phyloP scores from a whole-genome alignment of 2,888 invertebrate genomes.

The Trissolcus japonicus region DNA sequence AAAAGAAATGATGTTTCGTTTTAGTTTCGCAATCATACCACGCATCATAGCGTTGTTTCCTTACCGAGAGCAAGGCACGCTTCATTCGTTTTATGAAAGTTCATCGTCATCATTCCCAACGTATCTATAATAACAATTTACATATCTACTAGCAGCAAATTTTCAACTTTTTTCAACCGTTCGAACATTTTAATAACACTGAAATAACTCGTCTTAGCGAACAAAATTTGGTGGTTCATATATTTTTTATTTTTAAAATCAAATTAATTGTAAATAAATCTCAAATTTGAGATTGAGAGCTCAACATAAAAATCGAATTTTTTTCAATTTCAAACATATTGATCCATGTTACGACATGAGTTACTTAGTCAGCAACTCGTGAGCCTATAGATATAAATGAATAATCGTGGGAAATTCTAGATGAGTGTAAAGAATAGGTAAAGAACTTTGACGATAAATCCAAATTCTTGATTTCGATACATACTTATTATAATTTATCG shows the following conservation, averaged over 20 bases:
- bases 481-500: no score
- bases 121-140: neutral
- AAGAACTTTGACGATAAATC: no score
- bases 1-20: slow-evolving; percentile 30
- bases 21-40: slow-evolving; percentile 23
- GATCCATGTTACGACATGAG: neutral
- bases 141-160: neutral
- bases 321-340: neutral
- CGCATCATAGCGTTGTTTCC: slow-evolving; percentile 4
- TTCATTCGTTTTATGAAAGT: slow-evolving; percentile 24
- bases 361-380: neutral
- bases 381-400: slow-evolving; percentile 1
- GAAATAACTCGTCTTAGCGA: no score
- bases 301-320: neutral
- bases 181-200: neutral
- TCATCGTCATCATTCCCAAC: slow-evolving; percentile 30
- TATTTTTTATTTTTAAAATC: neutral
- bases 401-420: no score
- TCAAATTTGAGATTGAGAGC: neutral
- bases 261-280: neutral
- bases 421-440: no score
- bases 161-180: neutral
- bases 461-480: no score
- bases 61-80: slow-evolving; percentile 33
- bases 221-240: neutral